Percentiles rank a stretch among this genome's conserved stretches.
Conservation (phyloP, 2,113 vertebrate genomes). For the Thinocorus orbignyianus region DNA sequence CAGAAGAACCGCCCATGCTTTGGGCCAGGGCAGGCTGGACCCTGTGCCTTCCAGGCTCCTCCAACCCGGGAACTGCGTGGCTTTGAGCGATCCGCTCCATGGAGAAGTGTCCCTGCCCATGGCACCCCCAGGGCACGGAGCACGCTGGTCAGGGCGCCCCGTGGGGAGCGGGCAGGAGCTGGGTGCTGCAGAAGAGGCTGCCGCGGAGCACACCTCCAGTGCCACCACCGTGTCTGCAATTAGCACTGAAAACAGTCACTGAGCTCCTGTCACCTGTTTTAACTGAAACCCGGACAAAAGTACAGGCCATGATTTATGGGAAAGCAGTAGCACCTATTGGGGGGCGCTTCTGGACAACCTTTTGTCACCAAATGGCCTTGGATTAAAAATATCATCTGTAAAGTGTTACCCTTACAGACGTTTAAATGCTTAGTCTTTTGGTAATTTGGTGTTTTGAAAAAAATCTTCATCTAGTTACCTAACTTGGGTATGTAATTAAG, state of each 20-base stretch:
- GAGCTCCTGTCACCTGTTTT: neutral
- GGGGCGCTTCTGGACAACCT: neutral
- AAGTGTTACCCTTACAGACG: neutral
- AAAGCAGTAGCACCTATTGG: no score
- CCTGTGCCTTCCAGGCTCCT: neutral
- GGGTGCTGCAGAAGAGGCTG: no score
- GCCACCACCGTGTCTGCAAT: neutral
- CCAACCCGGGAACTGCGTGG: neutral
- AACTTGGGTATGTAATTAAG: neutral
- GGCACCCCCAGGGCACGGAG: no score
- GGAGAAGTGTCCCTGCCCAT: neutral
- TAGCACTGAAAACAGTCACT: neutral
- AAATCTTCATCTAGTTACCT: neutral
- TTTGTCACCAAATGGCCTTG: neutral
- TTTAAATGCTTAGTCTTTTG: neutral
- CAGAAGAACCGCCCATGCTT: neutral
- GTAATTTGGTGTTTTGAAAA: neutral
- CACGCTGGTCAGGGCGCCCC: no score
- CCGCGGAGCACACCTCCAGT: rapidly evolving
- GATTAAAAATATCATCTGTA: neutral
- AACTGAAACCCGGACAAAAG: neutral
- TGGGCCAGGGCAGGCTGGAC: neutral
- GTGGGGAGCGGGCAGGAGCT: neutral
- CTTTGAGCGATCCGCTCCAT: no score
- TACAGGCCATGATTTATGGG: no score